phyloP scores from a whole-genome alignment of 2,797 vertebrate species.

The Semotilus atromaculatus region DNA sequence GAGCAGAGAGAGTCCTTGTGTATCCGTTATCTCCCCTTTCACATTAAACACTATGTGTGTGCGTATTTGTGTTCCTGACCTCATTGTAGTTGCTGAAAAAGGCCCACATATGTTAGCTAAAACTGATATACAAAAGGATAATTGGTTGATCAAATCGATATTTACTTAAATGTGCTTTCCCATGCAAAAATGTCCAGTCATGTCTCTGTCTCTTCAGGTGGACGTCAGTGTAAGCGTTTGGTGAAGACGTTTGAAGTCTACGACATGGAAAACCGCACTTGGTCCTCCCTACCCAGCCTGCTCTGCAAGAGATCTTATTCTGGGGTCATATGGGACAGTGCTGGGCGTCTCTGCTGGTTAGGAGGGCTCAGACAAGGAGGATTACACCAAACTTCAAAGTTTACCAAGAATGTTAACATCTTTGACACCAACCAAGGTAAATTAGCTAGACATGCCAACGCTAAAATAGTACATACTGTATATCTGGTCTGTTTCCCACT shows the following conservation, averaged over 20 bases:
- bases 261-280: slow-evolving; percentile 87
- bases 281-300: slow-evolving; percentile 88
- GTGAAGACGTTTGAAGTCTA: slow-evolving; percentile 92
- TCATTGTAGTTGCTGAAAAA: neutral
- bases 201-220: slow-evolving; percentile 75
- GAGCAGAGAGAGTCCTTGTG: slow-evolving; percentile 13
- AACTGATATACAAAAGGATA: neutral
- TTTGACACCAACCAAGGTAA: slow-evolving; percentile 93
- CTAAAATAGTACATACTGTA: neutral
- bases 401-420: slow-evolving; percentile 93
- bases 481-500: neutral
- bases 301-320: slow-evolving; percentile 94
- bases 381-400: slow-evolving; percentile 93
- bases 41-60: neutral
- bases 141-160: neutral
- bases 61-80: neutral
- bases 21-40: slow-evolving; percentile 5
- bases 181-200: neutral
- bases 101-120: neutral
- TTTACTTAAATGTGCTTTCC: neutral
- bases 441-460: neutral
- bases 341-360: slow-evolving; percentile 87
- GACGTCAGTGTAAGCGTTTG: slow-evolving; percentile 91
- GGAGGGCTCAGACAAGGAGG: slow-evolving; percentile 92
- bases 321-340: slow-evolving; percentile 85